These are phyloP conservation scores for Nyctibius bracteatus DNA, from an alignment of 2,113 vertebrate species.

Conservation along the genomic window DNA sequence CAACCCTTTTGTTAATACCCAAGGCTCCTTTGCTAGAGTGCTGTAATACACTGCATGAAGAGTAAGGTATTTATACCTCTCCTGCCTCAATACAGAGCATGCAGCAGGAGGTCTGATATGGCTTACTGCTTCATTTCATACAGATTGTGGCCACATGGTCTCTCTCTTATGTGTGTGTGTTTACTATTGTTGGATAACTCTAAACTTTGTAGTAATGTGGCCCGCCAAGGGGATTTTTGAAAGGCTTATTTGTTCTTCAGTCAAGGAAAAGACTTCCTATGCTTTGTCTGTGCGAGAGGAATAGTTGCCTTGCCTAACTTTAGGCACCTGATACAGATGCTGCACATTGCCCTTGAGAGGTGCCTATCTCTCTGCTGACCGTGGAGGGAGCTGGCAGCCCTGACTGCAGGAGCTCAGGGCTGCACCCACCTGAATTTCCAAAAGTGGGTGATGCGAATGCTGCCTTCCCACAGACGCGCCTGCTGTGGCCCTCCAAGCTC, in stretches of 20 bases:
- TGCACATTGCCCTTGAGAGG: not conserved
- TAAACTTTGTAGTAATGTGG: not conserved
- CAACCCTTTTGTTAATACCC: conserved; percentile 14
- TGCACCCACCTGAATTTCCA: not conserved
- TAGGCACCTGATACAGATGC: not conserved
- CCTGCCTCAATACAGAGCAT: not conserved
- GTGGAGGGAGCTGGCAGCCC: not conserved
- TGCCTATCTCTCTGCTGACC: not conserved
- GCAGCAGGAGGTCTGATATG: not conserved
- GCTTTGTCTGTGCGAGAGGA: not conserved
- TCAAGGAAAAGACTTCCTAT: not conserved
- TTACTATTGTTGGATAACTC: conserved; percentile 40
- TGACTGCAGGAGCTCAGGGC: not conserved
- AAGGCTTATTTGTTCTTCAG: not conserved
- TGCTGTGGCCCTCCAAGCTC: not conserved
- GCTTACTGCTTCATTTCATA: conserved; percentile 6
- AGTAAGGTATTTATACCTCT: conserved; percentile 28
- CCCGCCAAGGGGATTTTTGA: conserved; percentile 16
- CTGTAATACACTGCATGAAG: not conserved
- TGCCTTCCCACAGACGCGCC: not conserved
- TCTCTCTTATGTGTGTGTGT: not conserved
- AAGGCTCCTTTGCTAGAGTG: not conserved
- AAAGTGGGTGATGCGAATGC: rapidly evolving
- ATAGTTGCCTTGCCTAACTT: not conserved
- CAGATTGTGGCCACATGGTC: not conserved